phyloP scores from a whole-genome alignment of 2,888 invertebrate genomes.

The Andrena minutula region DNA sequence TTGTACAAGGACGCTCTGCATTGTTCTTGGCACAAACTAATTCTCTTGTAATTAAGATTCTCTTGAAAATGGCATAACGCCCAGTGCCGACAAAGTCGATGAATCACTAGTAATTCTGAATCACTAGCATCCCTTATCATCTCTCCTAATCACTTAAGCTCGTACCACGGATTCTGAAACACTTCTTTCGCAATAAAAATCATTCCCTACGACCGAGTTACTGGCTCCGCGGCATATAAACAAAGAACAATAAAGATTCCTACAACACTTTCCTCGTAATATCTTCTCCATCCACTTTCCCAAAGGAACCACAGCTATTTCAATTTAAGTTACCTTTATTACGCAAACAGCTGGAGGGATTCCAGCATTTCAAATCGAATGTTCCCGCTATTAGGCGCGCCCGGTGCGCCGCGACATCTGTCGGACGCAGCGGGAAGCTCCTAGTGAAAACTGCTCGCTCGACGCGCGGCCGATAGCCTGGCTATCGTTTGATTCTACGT shows the following conservation, averaged over 20 bases:
- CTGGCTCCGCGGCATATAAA: neutral
- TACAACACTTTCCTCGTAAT: too few relatives aligned
- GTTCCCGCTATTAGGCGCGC: neutral
- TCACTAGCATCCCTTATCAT: too few relatives aligned
- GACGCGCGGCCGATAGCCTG: constrained; percentile 24
- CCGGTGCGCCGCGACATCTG: constrained; percentile 21
- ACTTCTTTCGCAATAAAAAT: too few relatives aligned
- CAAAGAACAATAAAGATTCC: neutral
- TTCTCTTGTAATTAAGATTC: neutral
- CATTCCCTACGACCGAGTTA: too few relatives aligned
- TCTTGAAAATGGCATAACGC: neutral
- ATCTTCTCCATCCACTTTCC: neutral
- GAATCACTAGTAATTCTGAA: too few relatives aligned
- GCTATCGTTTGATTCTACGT: constrained; percentile 33
- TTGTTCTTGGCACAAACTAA: too few relatives aligned
- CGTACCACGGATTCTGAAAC: too few relatives aligned
- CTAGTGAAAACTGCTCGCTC: neutral
- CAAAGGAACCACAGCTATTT: neutral
- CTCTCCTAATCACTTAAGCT: too few relatives aligned
- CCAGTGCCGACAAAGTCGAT: too few relatives aligned
- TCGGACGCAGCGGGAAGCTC: neutral
- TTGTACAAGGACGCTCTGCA: neutral
- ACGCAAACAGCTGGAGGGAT: too few relatives aligned
- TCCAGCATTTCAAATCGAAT: neutral
- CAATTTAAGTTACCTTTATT: too few relatives aligned